Percentiles rank a stretch among this genome's conserved stretches.
Conservation (phyloP, 2,888 invertebrate genomes). For the Clanis bilineata region DNA sequence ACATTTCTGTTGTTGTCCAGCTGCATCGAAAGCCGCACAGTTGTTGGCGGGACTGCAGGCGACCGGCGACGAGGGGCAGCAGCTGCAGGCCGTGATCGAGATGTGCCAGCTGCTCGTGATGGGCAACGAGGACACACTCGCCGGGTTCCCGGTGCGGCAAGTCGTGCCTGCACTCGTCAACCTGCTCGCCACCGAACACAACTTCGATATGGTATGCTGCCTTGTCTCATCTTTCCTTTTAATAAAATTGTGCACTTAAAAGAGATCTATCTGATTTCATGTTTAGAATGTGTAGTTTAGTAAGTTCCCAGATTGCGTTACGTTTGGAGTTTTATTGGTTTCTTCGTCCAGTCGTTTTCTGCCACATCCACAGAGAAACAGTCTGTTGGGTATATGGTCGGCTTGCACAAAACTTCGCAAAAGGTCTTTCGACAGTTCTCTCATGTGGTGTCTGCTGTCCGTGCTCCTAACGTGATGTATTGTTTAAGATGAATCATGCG, state of each 20-base stretch:
- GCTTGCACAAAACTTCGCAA: too few relatives aligned
- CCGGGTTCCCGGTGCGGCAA: slow-evolving; percentile 99
- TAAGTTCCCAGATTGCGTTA: not conserved
- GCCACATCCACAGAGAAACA: too few relatives aligned
- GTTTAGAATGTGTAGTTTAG: not conserved
- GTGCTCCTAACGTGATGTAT: too few relatives aligned
- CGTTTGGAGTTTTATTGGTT: too few relatives aligned
- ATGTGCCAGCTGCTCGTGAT: slow-evolving; percentile 99
- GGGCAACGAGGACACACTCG: slow-evolving; percentile 99
- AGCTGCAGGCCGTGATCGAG: slow-evolving; percentile 97
- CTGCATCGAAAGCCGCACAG: slow-evolving; percentile 96
- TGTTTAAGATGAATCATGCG: slow-evolving; percentile 95
- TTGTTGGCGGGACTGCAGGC: slow-evolving; percentile 95
- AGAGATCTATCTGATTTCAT: too few relatives aligned
- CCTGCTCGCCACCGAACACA: slow-evolving; percentile 97
- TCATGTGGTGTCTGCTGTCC: too few relatives aligned
- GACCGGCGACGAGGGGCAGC: slow-evolving; percentile 96
- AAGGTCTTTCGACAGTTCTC: too few relatives aligned
- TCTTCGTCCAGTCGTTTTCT: too few relatives aligned
- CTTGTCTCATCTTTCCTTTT: not conserved
- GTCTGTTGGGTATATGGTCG: too few relatives aligned
- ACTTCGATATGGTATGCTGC: slow-evolving; percentile 94
- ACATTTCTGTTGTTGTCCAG: slow-evolving; percentile 56
- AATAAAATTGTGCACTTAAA: too few relatives aligned
- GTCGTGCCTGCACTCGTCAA: slow-evolving; percentile 97